Conservation (phyloP, 2,888 invertebrate genomes). For the Aphidius colemani region DNA sequence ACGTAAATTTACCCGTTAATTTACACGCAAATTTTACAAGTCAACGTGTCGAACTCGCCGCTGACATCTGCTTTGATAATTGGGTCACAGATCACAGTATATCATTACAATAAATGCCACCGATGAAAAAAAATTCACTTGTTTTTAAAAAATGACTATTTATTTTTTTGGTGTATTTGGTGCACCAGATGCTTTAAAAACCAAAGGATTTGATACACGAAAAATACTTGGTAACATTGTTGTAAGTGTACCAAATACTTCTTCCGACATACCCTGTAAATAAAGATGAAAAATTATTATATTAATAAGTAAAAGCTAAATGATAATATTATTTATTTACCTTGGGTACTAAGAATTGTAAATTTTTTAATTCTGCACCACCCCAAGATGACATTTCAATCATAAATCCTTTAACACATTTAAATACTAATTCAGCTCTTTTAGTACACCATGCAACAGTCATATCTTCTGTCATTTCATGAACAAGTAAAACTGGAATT, state of each 20-base stretch:
- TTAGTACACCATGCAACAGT: conserved; percentile 95
- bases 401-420: conserved; percentile 99
- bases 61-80: too few species aligned
- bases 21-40: too few species aligned
- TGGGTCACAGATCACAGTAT: background rate
- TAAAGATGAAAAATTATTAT: conserved; percentile 23
- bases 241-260: conserved; percentile 79
- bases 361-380: conserved; percentile 84
- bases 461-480: conserved; percentile 96
- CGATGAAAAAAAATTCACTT: background rate
- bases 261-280: conserved; percentile 75
- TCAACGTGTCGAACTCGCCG: too few species aligned
- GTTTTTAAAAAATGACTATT: conserved; percentile 21
- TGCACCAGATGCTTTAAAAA: conserved; percentile 66
- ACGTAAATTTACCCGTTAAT: too few species aligned
- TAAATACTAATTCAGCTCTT: conserved; percentile 94
- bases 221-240: conserved; percentile 92
- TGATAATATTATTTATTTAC: conserved; percentile 54
- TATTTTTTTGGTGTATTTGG: conserved; percentile 58
- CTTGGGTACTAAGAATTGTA: conserved; percentile 84
- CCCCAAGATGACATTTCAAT: conserved; percentile 97
- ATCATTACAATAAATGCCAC: conserved; percentile 11
- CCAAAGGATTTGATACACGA: conserved; percentile 90
- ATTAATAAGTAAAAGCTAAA: background rate
- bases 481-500: conserved; percentile 88